Evolutionary conservation across 2,888 invertebrate genomes (phyloP), one percentile per base, ranked within the genome.

Genomic region (Chironomus riparius): DNA sequence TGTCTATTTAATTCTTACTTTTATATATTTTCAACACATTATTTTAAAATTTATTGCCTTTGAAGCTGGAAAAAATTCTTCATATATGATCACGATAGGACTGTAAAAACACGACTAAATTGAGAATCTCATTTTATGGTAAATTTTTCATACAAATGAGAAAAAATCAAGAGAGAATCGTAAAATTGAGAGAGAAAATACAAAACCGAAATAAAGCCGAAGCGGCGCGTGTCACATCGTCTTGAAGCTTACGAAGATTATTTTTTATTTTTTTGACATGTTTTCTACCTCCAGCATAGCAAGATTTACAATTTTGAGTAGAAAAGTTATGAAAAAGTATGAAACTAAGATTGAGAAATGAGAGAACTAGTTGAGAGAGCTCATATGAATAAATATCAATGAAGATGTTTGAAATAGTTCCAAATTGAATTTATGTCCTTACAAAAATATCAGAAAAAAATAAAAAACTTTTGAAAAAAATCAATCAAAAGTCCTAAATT

Each of bases 191-290:
- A 1, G 3, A 56, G 28, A 28, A 3, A 4, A 28, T 24, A 1
- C 4, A 70, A n/a, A 56, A 28, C 21, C 38, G 56, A 50, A 62
- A n/a, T 4, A 56, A 47, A 62, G 2, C 38, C 72, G 72, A 72
- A 72, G 22, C 72, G 72, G 47, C 72, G 72, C 72, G 72, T 72
- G 72, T 61, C 72, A 61, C 3, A 22, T 50, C 72, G 72, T 22
- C 15, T n/a, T 0, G 50, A 61, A 21, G 22, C 15, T 3, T 12
- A 62, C 12, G 18, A 12, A 62, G 21, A 62, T 15, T 62, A 2
- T 6, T 62, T 62, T 18, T 62, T 24, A 24, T 65, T 12, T 65
- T 65, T 3, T 22, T 65, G 21, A 6, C 12, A 24, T 0, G 65
- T 65, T 65, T 65, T n/a, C 24, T 65, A 65, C 65, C 12, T 6